Evolutionary conservation across 2,888 invertebrate species (phyloP).

Genomic region (Philonicus albiceps): DNA sequence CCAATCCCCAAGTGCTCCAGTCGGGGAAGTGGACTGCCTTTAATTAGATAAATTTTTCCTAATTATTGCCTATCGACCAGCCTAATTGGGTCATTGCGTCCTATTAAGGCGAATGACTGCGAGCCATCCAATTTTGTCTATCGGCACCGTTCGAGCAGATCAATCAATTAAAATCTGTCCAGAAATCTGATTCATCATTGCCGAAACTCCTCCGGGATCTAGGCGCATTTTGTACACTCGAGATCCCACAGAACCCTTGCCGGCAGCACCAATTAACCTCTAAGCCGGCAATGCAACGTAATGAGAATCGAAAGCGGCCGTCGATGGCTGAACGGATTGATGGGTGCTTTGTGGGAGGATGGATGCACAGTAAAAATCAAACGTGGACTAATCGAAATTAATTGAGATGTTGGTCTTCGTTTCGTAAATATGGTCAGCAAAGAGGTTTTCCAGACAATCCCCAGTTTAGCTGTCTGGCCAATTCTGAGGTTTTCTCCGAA

Average conservation of each 20-base stretch:
- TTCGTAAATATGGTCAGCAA: background rate
- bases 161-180: conserved; percentile 18
- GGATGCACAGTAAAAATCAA: conserved; percentile 2
- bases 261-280: background rate
- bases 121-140: background rate
- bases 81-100: conserved; percentile 2
- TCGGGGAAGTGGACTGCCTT: background rate
- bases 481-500: background rate
- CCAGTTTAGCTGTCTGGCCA: background rate
- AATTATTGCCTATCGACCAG: background rate
- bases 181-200: conserved; percentile 9
- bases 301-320: background rate
- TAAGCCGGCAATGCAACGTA: background rate
- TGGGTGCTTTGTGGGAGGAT: conserved; percentile 4
- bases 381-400: conserved; percentile 9
- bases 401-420: background rate
- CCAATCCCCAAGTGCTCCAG: background rate
- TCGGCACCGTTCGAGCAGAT: background rate
- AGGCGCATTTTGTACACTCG: background rate
- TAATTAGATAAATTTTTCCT: background rate
- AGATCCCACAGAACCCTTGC: background rate
- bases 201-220: background rate
- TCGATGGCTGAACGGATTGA: background rate
- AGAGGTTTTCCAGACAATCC: background rate
- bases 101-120: background rate